Base-by-base conservation (phyloP, 2,888 invertebrate genomes). In the Galeopsomyia nigrocyanea region DNA sequence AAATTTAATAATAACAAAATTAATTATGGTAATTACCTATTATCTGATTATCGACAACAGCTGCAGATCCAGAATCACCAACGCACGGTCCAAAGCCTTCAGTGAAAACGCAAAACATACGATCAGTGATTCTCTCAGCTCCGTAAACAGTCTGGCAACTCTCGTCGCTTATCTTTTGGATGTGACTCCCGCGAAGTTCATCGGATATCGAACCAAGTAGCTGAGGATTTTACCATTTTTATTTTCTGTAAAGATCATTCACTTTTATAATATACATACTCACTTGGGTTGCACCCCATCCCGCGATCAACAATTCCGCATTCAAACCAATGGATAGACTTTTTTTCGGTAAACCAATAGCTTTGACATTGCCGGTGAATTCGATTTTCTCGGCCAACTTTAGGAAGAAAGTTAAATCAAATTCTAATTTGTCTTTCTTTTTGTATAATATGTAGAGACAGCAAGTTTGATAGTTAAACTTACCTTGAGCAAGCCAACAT, bases 11-110 rank as follows among this genome's bases (percentile, higher is more conserved):
- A n/a, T n/a, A n/a, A n/a, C n/a, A n/a, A n/a, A n/a, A n/a, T n/a
- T n/a, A 57, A 39, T 61, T 31, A 39, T 39, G 5, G 7, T 10
- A 39, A 9, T 72, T 75, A 79, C 82, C 82, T 53, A 79, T 76
- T 50, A 82, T 62, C 1, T 72, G 73, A 31, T 73, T 67, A 14
- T 80, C 55, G 51, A 66, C 51, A 16, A 79, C 51, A 0, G 80
- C 80, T 7, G 81, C 79, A 5, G 82, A 79, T 3, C 82, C 82
- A 1, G 82, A 79, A 63, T 82, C 82, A 0, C 82, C 82, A 22
- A 82, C 72, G 74, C 82, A 82, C 7, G 81, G 79, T 2, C 79
- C 80, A 14, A 62, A 68, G 1, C 71, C 73, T 16, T 68, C 46
- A 9, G 67, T 69, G 62, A 76, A 73, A 5, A 77, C 72, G 67